Evolutionary conservation across 1,140 invertebrate species (phyloP).

Genomic region (Lepidurus apus): DNA sequence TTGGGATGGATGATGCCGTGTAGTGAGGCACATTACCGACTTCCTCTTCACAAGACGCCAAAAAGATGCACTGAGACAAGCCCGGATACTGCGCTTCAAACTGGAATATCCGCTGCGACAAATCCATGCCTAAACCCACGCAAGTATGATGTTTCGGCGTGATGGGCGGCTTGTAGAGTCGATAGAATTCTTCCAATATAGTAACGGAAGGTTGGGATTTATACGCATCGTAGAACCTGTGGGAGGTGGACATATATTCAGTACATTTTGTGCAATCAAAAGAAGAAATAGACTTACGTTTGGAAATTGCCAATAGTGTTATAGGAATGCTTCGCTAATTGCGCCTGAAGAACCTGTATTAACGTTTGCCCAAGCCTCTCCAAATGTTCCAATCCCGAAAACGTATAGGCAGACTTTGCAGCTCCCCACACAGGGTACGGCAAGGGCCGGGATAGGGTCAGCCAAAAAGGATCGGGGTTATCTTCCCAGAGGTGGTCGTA

Average conservation of each 20-base stretch:
- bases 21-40: slow-evolving; percentile 38
- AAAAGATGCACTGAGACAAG: slow-evolving; percentile 58
- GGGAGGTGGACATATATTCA: slow-evolving; percentile 23
- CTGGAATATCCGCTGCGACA: slow-evolving; percentile 56
- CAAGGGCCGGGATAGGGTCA: slow-evolving; percentile 35
- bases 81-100: slow-evolving; percentile 58
- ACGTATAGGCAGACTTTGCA: slow-evolving; percentile 49
- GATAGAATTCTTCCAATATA: slow-evolving; percentile 60
- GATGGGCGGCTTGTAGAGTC: slow-evolving; percentile 69
- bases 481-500: background rate
- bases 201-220: slow-evolving; percentile 53
- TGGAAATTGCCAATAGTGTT: slow-evolving; percentile 80
- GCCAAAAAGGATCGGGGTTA: slow-evolving; percentile 29
- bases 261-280: slow-evolving; percentile 4
- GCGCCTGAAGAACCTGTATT: slow-evolving; percentile 63
- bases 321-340: slow-evolving; percentile 71
- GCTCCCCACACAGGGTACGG: slow-evolving; percentile 42
- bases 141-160: slow-evolving; percentile 73
- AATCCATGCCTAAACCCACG: slow-evolving; percentile 74
- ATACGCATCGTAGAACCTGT: slow-evolving; percentile 66
- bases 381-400: slow-evolving; percentile 61
- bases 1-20: slow-evolving; percentile 38
- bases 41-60: slow-evolving; percentile 78
- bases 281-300: slow-evolving; percentile 45
- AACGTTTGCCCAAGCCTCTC: slow-evolving; percentile 69